These are phyloP conservation scores for Nomia melanderi DNA, from an alignment of 1,140 invertebrate species.

Conservation along the genomic window DNA sequence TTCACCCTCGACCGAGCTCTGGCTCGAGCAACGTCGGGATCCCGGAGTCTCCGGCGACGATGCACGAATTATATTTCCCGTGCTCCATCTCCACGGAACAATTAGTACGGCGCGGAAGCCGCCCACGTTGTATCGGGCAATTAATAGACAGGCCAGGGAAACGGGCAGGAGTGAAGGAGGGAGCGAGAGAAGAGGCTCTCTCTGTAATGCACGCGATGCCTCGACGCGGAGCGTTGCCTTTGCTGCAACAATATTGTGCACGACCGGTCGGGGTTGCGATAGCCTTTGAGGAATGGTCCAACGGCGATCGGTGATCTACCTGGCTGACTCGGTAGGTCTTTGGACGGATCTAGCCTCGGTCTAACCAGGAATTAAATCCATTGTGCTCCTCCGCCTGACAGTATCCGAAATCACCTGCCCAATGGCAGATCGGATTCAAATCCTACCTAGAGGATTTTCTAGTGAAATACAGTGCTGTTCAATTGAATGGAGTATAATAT, in stretches of 20 bases:
- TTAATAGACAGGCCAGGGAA: conserved; percentile 69
- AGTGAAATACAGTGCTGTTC: too few relatives aligned
- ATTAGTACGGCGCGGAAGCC: conserved; percentile 71
- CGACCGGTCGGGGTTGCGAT: conserved; percentile 48
- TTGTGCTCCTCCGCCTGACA: not conserved
- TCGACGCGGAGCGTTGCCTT: conserved; percentile 29
- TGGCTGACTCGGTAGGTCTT: conserved; percentile 26
- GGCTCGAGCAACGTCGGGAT: conserved; percentile 10
- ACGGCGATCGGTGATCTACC: conserved; percentile 42
- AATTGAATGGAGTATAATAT: too few relatives aligned
- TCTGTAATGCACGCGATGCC: conserved; percentile 61
- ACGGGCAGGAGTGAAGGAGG: not conserved
- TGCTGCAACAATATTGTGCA: conserved; percentile 49
- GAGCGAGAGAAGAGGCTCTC: conserved; percentile 24
- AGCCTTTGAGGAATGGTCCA: conserved; percentile 50
- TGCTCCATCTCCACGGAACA: conserved; percentile 62
- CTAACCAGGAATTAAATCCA: not conserved
- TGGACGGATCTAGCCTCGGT: conserved; percentile 28
- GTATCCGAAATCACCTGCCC: not conserved
- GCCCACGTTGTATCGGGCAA: conserved; percentile 73
- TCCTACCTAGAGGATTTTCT: not conserved
- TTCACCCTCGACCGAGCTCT: conserved; percentile 21
- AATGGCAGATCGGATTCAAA: not conserved
- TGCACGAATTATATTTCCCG: conserved; percentile 67
- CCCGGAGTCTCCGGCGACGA: conserved; percentile 35